phyloP scores from a whole-genome alignment of 2,888 invertebrate species.

The Brachycybe producta region DNA sequence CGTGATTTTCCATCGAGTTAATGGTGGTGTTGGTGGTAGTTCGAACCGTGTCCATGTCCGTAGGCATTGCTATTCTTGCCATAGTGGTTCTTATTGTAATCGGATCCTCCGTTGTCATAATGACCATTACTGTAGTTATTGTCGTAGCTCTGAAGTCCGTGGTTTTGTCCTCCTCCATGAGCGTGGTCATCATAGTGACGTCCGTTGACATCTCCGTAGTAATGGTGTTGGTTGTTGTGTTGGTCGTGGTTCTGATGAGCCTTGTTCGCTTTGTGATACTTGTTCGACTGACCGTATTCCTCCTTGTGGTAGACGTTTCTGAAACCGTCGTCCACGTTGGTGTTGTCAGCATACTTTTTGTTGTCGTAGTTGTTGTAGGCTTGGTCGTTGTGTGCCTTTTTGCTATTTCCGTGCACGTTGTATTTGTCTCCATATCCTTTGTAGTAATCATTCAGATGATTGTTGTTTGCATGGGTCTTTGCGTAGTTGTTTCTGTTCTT shows the following conservation, averaged over 20 bases:
- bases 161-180: conserved; percentile 9
- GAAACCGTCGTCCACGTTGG: conserved; percentile 8
- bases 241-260: conserved; percentile 11
- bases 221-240: neutral
- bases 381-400: conserved; percentile 4
- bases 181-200: conserved; percentile 2
- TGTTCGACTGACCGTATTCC: conserved; percentile 7
- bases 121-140: neutral
- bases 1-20: neutral
- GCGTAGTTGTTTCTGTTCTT: conserved; percentile 5
- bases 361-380: conserved; percentile 7
- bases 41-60: neutral
- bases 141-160: neutral
- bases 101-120: neutral
- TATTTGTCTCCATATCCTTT: conserved; percentile 10
- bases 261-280: conserved; percentile 4
- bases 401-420: conserved; percentile 4
- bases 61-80: neutral
- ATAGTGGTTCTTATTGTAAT: conserved; percentile 9
- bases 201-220: conserved; percentile 8
- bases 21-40: neutral
- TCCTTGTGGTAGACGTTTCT: conserved; percentile 16
- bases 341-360: conserved; percentile 8
- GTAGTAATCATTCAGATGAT: conserved; percentile 8
- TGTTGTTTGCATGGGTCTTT: neutral